phyloP scores from a whole-genome alignment of 2,113 vertebrate species.

The Neotoma lepida region DNA sequence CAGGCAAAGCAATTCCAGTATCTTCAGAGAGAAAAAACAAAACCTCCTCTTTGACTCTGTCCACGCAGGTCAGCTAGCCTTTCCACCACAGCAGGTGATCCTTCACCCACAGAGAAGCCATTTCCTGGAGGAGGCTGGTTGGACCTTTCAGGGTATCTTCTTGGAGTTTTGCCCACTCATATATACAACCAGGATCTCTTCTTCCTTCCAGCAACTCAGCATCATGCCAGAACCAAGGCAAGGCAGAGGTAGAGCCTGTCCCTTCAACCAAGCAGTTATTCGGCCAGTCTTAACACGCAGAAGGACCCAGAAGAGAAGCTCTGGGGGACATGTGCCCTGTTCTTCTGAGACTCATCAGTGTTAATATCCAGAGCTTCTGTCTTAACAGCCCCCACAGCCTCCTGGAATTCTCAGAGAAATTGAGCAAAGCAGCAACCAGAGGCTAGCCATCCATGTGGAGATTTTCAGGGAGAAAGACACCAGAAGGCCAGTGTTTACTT shows the following conservation, averaged over 20 bases:
- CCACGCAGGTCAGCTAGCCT: background rate
- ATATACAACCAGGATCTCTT: background rate
- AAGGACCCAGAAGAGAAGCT: background rate
- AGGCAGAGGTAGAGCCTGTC: background rate
- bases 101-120: background rate
- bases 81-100: background rate
- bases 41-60: background rate
- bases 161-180: background rate
- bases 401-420: background rate
- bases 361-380: background rate
- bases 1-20: background rate
- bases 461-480: background rate
- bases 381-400: background rate
- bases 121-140: background rate
- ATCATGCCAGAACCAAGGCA: background rate
- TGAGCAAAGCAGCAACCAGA: constrained; percentile 24
- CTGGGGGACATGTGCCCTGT: background rate
- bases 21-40: background rate
- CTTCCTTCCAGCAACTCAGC: background rate
- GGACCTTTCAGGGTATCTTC: background rate
- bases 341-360: background rate
- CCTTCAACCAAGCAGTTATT: background rate
- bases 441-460: background rate
- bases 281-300: background rate
- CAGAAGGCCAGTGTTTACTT: background rate